Base-by-base conservation (phyloP, 2,888 invertebrate genomes). In the Polymixis lichenea region DNA sequence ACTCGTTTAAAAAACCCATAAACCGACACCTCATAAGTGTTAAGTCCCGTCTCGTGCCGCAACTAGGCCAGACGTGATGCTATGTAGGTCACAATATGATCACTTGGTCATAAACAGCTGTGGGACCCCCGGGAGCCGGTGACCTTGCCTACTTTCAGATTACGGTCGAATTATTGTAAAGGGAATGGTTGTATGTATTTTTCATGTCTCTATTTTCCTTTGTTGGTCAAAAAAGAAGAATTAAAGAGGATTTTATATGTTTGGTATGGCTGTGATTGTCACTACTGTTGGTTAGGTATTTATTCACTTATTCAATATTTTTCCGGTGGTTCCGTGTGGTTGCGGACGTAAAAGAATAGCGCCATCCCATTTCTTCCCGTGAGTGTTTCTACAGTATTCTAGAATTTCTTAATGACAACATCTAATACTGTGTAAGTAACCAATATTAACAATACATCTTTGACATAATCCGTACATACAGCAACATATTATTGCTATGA, bases 61-160 rank as follows among this genome's bases (percentile, higher is more conserved):
- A 80, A 80, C 75, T 56, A 43, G 58, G 56, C 25, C 67, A 69
- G 53, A 73, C 60, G 51, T 67, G 58, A 64, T 25, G 53, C 46
- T 65, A 77, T 70, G 64, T 82, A 74, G 85, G 85, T 79, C 82
- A 82, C 61, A 69, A 61, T 81, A 75, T 77, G 73, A 81, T 81
- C 65, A 69, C 76, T 62, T 60, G 86, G 15, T 73, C 75, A 69
- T 86, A 79, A 86, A 79, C 81, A 78, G 69, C 65, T 69, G 75
- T 38, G 17, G 32, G 38, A 22, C 70, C 60, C 73, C 46, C 4
- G 85, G 71, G 82, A 78, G 11, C 15, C 13, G 0, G 43, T 19
- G 77, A 77, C 81, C 87, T 85, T 84, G 81, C 38, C 19, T 25
- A 56, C 38, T 79, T 72, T 58, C 0, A 22, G 56, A 64, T 84